A percentile compares a stretch with the other conserved stretches of the same genome.
phyloP scores from a whole-genome alignment of 2,113 vertebrate genomes.

The Poeciliopsis prolifica region DNA sequence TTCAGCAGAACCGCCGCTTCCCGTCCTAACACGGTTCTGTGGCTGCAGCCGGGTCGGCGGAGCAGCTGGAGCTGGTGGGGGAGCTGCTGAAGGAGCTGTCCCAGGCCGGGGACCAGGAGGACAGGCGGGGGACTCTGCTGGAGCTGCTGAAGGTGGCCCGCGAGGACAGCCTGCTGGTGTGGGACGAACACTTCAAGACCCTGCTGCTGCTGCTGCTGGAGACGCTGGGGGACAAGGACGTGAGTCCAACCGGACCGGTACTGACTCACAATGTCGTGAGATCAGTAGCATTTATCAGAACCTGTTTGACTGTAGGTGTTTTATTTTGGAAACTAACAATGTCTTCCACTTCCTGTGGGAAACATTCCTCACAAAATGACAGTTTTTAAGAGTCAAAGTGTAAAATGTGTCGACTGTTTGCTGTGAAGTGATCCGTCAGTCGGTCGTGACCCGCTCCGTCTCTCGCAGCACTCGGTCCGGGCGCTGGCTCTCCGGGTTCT shows the following conservation, averaged over 20 bases:
- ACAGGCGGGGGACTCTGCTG: constrained; percentile 91
- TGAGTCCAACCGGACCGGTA: constrained; percentile 54
- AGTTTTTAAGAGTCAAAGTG: too few relatives aligned
- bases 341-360: too few relatives aligned
- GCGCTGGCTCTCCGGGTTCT: constrained; percentile 91
- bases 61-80: constrained; percentile 92
- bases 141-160: constrained; percentile 95
- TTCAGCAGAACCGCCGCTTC: neutral
- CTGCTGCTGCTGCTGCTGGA: constrained; percentile 95
- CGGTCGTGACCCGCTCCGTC: neutral
- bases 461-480: constrained; percentile 91
- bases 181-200: constrained; percentile 99
- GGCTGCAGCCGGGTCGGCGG: constrained; percentile 82
- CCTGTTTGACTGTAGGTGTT: too few relatives aligned
- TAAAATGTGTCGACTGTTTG: too few relatives aligned
- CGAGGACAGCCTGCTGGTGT: constrained; percentile 93
- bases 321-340: too few relatives aligned
- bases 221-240: constrained; percentile 96
- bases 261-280: too few relatives aligned
- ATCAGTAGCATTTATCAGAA: too few relatives aligned
- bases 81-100: constrained; percentile 97
- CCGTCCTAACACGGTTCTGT: neutral
- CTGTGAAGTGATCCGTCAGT: too few relatives aligned
- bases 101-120: constrained; percentile 88
- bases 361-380: too few relatives aligned